These are phyloP conservation scores for Plutella xylostella DNA, from an alignment of 2,888 invertebrate species.

Conservation along the genomic window DNA sequence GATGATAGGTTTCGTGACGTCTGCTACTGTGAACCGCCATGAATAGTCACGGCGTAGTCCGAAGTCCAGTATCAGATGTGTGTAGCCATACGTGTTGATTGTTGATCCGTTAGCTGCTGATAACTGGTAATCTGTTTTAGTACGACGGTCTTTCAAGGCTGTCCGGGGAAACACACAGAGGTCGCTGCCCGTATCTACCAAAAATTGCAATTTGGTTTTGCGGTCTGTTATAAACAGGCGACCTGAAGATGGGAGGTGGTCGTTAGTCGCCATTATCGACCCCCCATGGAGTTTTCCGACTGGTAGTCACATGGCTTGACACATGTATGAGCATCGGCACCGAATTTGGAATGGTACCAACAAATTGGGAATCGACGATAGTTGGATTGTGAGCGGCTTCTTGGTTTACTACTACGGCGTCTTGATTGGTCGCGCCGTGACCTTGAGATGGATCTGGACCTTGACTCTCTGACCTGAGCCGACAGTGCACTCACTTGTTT, in stretches of 20 bases:
- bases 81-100: background rate
- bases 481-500: background rate
- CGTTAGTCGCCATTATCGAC: slow-evolving; percentile 11
- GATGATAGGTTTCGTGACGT: background rate
- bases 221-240: slow-evolving; percentile 12
- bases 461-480: background rate
- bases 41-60: background rate
- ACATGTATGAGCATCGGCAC: slow-evolving; percentile 1
- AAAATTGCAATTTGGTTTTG: slow-evolving; percentile 2
- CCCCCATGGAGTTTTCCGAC: slow-evolving; percentile 9
- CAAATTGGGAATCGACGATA: slow-evolving; percentile 2
- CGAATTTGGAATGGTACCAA: slow-evolving; percentile 8
- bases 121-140: background rate
- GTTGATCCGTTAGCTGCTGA: background rate
- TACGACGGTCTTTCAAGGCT: background rate
- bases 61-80: background rate
- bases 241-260: slow-evolving; percentile 2
- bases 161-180: background rate
- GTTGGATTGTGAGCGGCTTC: background rate
- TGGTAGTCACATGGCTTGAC: slow-evolving; percentile 4
- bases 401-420: background rate
- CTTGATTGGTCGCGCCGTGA: background rate
- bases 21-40: slow-evolving; percentile 27
- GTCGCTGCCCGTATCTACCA: no score
- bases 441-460: background rate